phyloP scores from a whole-genome alignment of 64 coral and sea anemone genomes.

The Montipora sp. region DNA sequence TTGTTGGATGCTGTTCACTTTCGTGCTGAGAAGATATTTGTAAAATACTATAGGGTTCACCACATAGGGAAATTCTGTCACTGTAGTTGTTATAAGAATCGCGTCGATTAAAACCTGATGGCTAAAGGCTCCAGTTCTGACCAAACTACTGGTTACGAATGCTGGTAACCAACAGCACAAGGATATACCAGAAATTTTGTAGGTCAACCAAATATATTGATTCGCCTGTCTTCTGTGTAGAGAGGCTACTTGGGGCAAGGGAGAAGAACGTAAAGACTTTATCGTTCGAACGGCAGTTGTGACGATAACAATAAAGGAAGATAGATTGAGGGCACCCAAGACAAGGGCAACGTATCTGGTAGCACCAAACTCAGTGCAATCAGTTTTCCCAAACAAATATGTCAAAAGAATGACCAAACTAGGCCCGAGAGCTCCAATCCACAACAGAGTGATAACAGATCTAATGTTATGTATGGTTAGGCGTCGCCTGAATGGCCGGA shows the following conservation, averaged over 20 bases:
- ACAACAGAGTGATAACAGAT: background rate
- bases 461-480: background rate
- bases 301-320: background rate
- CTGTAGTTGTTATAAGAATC: background rate
- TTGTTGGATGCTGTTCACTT: no score
- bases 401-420: background rate
- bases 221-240: background rate
- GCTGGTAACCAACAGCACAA: background rate
- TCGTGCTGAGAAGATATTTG: background rate
- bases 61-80: background rate
- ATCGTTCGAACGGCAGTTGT: slow-evolving; percentile 4
- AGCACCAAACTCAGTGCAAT: background rate
- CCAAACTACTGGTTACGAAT: background rate
- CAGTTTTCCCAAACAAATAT: background rate
- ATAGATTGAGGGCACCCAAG: background rate
- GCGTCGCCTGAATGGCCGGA: background rate
- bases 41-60: background rate
- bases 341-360: background rate
- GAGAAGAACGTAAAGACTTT: background rate
- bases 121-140: background rate
- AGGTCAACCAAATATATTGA: background rate
- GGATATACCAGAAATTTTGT: background rate
- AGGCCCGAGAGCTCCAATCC: background rate
- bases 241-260: background rate
- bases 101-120: background rate